phyloP scores from a whole-genome alignment of 2,113 vertebrate genomes.

The Aspiorhynchus laticeps region DNA sequence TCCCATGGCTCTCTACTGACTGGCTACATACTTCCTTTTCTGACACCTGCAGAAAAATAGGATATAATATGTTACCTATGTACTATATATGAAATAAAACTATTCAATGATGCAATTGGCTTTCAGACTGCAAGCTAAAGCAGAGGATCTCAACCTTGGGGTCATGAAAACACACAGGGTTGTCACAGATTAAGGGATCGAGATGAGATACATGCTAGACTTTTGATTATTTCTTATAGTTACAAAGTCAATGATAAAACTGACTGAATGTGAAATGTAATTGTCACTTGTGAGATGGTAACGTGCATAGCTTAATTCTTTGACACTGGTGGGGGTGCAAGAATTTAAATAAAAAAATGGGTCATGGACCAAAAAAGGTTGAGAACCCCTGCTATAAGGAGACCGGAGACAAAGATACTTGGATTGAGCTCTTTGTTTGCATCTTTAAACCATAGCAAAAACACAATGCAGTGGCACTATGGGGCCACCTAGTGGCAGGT shows the following conservation, averaged over 20 bases:
- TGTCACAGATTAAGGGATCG: neutral
- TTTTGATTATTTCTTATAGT: neutral
- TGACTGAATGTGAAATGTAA: slow-evolving; percentile 2
- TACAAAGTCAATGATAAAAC: neutral
- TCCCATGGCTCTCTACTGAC: slow-evolving; percentile 85
- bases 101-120: neutral
- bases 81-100: neutral
- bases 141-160: neutral
- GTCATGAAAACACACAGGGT: neutral
- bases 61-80: neutral
- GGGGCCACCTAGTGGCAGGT: slow-evolving; percentile 69
- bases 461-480: slow-evolving; percentile 53
- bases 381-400: slow-evolving; percentile 5
- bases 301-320: neutral
- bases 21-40: slow-evolving; percentile 90
- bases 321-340: neutral
- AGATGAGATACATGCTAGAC: neutral
- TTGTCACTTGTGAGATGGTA: neutral
- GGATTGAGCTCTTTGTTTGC: slow-evolving; percentile 35
- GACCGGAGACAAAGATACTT: slow-evolving; percentile 15
- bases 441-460: neutral
- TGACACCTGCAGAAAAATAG: slow-evolving; percentile 80
- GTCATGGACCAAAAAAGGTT: neutral
- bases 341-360: neutral
- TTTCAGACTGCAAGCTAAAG: neutral